Evolutionary conservation across 2,888 invertebrate species (phyloP).

Genomic region (Diabrotica balteata): DNA sequence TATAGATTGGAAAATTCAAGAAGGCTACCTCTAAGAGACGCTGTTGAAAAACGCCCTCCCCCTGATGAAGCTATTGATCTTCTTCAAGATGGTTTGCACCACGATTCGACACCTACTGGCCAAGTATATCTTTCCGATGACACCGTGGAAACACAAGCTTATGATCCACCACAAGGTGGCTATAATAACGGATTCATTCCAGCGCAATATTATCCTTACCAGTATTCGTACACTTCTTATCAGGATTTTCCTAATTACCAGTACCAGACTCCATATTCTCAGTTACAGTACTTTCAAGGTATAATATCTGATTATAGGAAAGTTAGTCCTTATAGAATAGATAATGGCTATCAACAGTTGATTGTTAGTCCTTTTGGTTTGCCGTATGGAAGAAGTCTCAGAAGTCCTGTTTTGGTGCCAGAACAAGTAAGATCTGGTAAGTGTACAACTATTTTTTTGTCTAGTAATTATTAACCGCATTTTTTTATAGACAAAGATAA

Average conservation of each 20-base stretch:
- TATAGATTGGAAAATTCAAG: constrained; percentile 59
- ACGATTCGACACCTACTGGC: constrained; percentile 23
- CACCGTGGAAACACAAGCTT: constrained; percentile 10
- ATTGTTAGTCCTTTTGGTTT: constrained; percentile 41
- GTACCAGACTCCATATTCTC: constrained; percentile 43
- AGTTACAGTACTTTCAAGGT: constrained; percentile 45
- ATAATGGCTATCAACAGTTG: constrained; percentile 51
- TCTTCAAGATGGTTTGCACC: constrained; percentile 8
- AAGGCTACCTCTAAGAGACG: constrained; percentile 72
- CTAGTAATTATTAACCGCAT: too few species aligned
- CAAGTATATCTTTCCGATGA: constrained; percentile 28
- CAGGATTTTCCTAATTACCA: constrained; percentile 23
- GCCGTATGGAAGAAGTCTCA: constrained; percentile 41
- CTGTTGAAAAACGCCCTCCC: constrained; percentile 70
- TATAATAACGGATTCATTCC: constrained; percentile 11
- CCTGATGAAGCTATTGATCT: constrained; percentile 53
- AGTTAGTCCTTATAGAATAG: constrained; percentile 48
- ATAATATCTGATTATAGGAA: constrained; percentile 42
- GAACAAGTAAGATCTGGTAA: constrained; percentile 16
- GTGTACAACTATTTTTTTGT: constrained; percentile 4
- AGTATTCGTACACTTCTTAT: constrained; percentile 15
- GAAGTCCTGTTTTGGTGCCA: constrained; percentile 6
- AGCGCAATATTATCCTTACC: constrained; percentile 26
- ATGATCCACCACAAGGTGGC: constrained; percentile 1
- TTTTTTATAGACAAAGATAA: constrained; percentile 18